These are phyloP conservation scores for Oxygymnocypris stewartii DNA, from an alignment of 2,113 vertebrate species.

Conservation along the genomic window DNA sequence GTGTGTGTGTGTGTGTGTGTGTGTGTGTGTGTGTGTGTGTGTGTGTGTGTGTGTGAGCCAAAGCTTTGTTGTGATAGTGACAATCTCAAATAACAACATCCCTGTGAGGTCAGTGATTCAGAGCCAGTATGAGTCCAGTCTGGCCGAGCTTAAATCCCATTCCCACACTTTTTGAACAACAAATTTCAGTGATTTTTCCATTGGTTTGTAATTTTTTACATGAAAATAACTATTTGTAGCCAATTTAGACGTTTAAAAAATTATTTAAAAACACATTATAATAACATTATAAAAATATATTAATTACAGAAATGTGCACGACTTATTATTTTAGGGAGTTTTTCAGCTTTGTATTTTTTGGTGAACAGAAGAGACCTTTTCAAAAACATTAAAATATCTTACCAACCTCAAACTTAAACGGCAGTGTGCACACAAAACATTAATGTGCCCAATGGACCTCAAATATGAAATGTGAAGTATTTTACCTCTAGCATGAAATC, in stretches of 20 bases:
- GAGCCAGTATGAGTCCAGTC: constrained; percentile 50
- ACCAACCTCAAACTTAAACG: neutral
- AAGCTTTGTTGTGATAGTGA: constrained; percentile 20
- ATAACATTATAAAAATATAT: neutral
- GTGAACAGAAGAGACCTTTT: neutral
- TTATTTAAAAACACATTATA: neutral
- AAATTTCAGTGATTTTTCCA: neutral
- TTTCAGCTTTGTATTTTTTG: neutral
- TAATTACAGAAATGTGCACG: neutral
- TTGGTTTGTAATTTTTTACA: neutral
- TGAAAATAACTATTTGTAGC: neutral
- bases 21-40: too few relatives aligned
- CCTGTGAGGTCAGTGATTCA: constrained; percentile 25
- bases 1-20: too few relatives aligned
- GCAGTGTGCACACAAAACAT: neutral
- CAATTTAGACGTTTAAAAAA: neutral
- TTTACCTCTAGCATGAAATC: neutral
- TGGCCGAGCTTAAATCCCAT: neutral
- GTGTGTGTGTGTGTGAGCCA: neutral
- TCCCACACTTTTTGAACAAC: neutral
- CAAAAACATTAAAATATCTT: neutral
- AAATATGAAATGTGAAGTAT: neutral
- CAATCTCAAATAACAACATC: constrained; percentile 23
- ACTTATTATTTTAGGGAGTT: neutral
- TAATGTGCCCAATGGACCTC: neutral